phyloP scores from a whole-genome alignment of 2,888 invertebrate species.

The Tineola bisselliella region DNA sequence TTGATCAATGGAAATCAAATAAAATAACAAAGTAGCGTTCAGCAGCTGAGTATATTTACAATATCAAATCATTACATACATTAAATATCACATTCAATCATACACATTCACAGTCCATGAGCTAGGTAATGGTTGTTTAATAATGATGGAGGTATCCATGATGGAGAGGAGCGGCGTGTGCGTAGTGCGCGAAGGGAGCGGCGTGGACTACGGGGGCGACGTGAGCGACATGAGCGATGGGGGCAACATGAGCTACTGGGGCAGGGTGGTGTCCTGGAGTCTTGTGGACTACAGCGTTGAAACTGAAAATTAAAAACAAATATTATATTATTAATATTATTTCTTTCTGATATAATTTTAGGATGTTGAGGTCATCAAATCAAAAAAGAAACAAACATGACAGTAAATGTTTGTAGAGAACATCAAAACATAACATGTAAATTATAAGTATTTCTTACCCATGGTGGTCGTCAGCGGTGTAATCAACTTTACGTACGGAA shows the following conservation, averaged over 20 bases:
- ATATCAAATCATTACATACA: constrained; percentile 52
- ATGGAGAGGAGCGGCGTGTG: constrained; percentile 28
- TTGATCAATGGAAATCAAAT: constrained; percentile 21
- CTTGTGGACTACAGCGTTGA: constrained; percentile 66
- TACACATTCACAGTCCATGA: constrained; percentile 41
- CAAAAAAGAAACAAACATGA: too few species aligned
- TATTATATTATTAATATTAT: too few species aligned
- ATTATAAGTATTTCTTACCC: constrained; percentile 44
- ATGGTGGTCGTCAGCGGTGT: constrained; percentile 70
- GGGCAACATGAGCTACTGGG: constrained; percentile 41
- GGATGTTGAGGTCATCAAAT: too few species aligned
- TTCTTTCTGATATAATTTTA: too few species aligned
- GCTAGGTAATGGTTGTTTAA: constrained; percentile 36
- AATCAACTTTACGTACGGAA: constrained; percentile 71
- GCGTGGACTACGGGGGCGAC: constrained; percentile 32
- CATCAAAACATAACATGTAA: not conserved
- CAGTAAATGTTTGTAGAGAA: too few species aligned
- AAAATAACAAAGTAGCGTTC: constrained; percentile 30
- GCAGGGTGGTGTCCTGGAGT: constrained; percentile 59
- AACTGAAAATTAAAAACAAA: constrained; percentile 33
- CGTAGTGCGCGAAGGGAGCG: constrained; percentile 14
- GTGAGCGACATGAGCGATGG: constrained; percentile 41
- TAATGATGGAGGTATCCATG: constrained; percentile 49
- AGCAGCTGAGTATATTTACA: constrained; percentile 63
- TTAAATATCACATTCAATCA: constrained; percentile 65